Evolutionary conservation across 2,888 invertebrate genomes (phyloP), one percentile per base, ranked within the genome.

Genomic region (Macrophya annulata): DNA sequence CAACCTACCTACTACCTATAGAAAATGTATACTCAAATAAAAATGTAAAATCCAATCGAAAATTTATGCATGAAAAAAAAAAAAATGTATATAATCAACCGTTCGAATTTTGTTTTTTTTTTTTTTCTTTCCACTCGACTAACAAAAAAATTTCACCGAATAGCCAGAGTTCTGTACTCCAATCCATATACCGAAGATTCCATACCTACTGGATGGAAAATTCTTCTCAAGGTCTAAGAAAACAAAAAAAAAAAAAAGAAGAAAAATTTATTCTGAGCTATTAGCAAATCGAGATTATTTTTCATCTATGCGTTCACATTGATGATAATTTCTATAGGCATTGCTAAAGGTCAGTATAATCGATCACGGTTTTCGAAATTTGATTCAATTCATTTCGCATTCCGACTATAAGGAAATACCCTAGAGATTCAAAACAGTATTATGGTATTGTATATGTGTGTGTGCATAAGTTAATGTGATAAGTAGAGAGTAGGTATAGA

Each of bases 31-130:
- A 45, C 12, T 45, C 4, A 40, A 72, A 72, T 21, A 72, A 0
- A 40, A 21, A 45, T 43, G 43, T 0, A 72, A 43, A 72, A 72
- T 43, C 9, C 43, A 25, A 72, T 21, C 5, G 45, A 74, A 45
- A 74, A 45, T 25, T 45, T 74, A 74, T 74, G 45, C 72, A 74
- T 10, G 21, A 45, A 74, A 21, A 40, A 8, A 71, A n/a, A n/a
- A n/a, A n/a, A n/a, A n/a, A n/a, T n/a, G n/a, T n/a, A n/a, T n/a
- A n/a, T 37, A 21, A 72, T 40, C 45, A 40, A 72, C 43, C 43
- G n/a, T 37, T 68, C 5, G 37, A 68, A 21, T 68, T 37, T 68
- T 5, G 15, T 25, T 6, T 0, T 68, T 5, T 37, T 25, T 6
- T 0, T 12, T 25, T 37, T 17, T 2, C 15, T 2, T 31, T 31